Evolutionary conservation across 2,797 vertebrate genomes (phyloP), one percentile per base, ranked within the genome.

Genomic region (Psittacula derbiana): DNA sequence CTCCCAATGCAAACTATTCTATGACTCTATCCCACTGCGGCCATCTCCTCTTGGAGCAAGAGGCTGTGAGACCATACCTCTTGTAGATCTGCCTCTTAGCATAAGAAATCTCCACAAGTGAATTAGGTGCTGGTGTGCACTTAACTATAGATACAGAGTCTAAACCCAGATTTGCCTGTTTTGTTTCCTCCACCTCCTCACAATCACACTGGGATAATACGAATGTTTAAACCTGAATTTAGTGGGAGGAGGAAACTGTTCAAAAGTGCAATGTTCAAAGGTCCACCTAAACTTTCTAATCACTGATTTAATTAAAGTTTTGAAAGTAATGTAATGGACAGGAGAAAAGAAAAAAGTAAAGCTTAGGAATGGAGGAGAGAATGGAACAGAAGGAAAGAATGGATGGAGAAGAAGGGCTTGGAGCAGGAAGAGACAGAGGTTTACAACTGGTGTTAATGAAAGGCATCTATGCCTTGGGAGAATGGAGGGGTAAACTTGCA

Each of bases 241-340:
- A 6, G 21, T 41, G 46, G 50, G 46, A 65, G 16, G 25, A 82
- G 44, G 16, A 17, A 43, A 19, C 13, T 28, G 53, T 5, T 38
- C 25, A 2, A 5, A 58, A 1, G 10, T 20, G 17, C 20, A 36
- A 12, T 1, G 0, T 17, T 30, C 28, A 3, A 5, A 15, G 20
- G 11, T 17, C 71, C 72, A 1, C 30, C 65, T 46, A n/a, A 62
- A 66, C 36, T 18, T 49, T 44, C 20, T 4, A 15, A n/a, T 3
- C 10, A 0, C 4, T 3, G 24, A 1, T 24, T 65, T 33, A 23
- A 43, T 20, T 46, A 12, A 6, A 47, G 58, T 20, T 83, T 64
- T 60, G 15, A 41, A 60, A 72, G 47, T 16, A 38, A 41, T 4
- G 2, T 31, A 7, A 3, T 40, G 25, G 61, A 13, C 17, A 20